Evolutionary conservation across 2,797 vertebrate genomes (phyloP), one percentile per base, ranked within the genome.

Genomic region (Myotis planiceps): DNA sequence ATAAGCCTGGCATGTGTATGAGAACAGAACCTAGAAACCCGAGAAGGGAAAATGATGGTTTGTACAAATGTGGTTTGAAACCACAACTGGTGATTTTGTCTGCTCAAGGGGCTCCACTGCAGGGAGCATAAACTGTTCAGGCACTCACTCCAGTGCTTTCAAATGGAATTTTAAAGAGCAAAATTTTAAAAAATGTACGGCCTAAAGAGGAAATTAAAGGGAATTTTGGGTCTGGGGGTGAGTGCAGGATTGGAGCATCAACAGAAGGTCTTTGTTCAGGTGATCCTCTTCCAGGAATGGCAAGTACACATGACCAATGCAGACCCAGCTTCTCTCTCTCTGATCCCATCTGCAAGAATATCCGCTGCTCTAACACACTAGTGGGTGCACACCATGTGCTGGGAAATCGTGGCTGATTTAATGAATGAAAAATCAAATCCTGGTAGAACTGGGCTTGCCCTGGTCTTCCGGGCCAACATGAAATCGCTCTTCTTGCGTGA

Each of bases 1-100:
- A 76, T 72, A 84, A 72, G 27, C 66, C 53, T 88, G 85, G 86
- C 53, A 66, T 90, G 89, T 68, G 58, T 51, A 9, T 75, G 66
- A 96, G 92, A 90, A 80, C 71, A 90, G 74, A 94, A 51, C 66
- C 51, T 66, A 90, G 91, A 96, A 89, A 84, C 25, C 7, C 2
- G 7, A 95, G 95, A 92, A 80, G 66, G 60, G 81, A 71, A 88
- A 95, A 94, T 23, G 51, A 72, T 4, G 71, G 42, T n/a, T 88
- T 87, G 58, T 90, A 76, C 81, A 95, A 90, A 92, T 65, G 63
- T 71, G 93, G 79, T 86, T 69, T 90, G 63, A 95, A 96, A 96
- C 79, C 88, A 86, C 68, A 92, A 69, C 34, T 74, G 16, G 49
- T 53, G 83, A 53, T 86, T 91, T 76, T 81, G 65, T 95, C 92